Conservation (phyloP, 2,888 invertebrate species). For the Dione vanillae region DNA sequence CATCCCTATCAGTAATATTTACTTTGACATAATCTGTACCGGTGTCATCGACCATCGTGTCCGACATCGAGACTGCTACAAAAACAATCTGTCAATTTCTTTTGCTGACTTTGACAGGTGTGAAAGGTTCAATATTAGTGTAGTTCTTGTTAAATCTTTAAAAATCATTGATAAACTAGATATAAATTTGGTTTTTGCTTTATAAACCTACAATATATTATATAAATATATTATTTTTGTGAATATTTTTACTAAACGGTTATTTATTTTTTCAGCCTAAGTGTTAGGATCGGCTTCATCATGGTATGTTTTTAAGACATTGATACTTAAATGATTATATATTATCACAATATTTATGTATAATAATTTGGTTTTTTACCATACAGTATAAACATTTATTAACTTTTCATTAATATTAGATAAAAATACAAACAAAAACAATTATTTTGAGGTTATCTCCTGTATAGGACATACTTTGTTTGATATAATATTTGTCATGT, state of each 20-base stretch:
- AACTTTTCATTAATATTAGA: neutral
- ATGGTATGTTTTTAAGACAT: slow-evolving; percentile 59
- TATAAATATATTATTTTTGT: neutral
- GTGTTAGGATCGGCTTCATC: slow-evolving; percentile 52
- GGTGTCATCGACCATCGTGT: slow-evolving; percentile 4
- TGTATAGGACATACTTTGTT: neutral
- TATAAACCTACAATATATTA: neutral
- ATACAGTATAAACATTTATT: neutral
- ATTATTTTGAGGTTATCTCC: slow-evolving; percentile 26
- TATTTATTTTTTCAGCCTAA: slow-evolving; percentile 57
- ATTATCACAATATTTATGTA: neutral
- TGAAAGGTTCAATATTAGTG: slow-evolving; percentile 46
- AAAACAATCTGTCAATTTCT: slow-evolving; percentile 46
- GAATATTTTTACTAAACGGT: slow-evolving; percentile 27
- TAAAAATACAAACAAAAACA: slow-evolving; percentile 12
- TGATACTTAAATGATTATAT: neutral
- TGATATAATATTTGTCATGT: too few relatives aligned
- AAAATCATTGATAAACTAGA: slow-evolving; percentile 2
- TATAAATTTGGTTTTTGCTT: neutral
- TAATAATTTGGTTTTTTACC: neutral
- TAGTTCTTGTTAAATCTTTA: slow-evolving; percentile 52
- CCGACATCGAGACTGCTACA: neutral
- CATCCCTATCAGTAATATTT: neutral
- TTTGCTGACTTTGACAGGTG: slow-evolving; percentile 68
- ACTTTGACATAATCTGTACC: neutral